These are phyloP conservation scores for Coracopsis vasa DNA, from an alignment of 2,113 vertebrate species.

Conservation along the genomic window DNA sequence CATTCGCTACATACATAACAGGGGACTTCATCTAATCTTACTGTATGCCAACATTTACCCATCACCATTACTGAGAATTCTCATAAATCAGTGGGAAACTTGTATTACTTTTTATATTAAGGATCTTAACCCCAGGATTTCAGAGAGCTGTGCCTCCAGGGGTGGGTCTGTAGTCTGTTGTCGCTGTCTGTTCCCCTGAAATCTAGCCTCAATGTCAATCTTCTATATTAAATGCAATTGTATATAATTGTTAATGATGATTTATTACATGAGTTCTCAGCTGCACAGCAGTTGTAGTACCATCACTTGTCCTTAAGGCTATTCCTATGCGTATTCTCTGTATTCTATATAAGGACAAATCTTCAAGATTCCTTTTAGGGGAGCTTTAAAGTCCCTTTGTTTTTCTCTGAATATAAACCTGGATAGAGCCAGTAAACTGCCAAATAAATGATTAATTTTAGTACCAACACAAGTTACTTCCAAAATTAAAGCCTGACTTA, in stretches of 20 bases:
- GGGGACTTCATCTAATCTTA: not conserved
- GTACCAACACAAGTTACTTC: not conserved
- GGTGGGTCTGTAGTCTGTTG: not conserved
- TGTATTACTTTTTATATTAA: not conserved
- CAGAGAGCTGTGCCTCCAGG: not conserved
- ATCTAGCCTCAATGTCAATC: not conserved
- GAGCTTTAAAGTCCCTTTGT: slow-evolving; percentile 35
- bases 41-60: not conserved
- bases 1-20: not conserved
- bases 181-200: not conserved
- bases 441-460: slow-evolving; percentile 24
- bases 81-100: not conserved
- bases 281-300: not conserved
- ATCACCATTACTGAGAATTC: not conserved
- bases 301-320: not conserved
- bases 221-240: not conserved
- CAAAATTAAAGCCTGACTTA: slow-evolving; percentile 19
- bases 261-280: slow-evolving; percentile 13
- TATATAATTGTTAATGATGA: not conserved
- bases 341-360: not conserved
- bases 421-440: not conserved
- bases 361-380: slow-evolving; percentile 57
- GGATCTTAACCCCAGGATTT: not conserved
- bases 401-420: not conserved
- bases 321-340: not conserved